Evolutionary conservation across 1,140 invertebrate species (phyloP).

Genomic region (Drosophila pruinosa): DNA sequence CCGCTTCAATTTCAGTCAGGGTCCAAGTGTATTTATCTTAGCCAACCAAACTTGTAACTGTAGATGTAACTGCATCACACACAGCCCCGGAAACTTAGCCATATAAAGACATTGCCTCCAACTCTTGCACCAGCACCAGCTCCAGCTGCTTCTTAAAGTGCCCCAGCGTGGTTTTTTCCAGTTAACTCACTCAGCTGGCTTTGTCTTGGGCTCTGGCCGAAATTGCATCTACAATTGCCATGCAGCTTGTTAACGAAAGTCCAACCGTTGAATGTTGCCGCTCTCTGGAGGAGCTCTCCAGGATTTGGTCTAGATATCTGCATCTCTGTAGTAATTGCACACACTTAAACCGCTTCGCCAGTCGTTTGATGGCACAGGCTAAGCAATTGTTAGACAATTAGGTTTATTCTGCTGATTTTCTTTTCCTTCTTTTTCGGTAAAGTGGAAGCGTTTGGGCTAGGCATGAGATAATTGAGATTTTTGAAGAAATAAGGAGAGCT

Average conservation of each 20-base stretch:
- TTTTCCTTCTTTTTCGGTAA: neutral
- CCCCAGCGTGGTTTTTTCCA: slow-evolving; percentile 4
- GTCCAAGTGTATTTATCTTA: slow-evolving; percentile 78
- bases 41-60: slow-evolving; percentile 60
- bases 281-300: neutral
- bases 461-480: slow-evolving; percentile 12
- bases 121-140: neutral
- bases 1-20: slow-evolving; percentile 63
- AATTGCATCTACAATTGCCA: slow-evolving; percentile 10
- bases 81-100: slow-evolving; percentile 47
- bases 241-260: slow-evolving; percentile 33
- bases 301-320: slow-evolving; percentile 43
- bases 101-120: slow-evolving; percentile 48
- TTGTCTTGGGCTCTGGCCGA: slow-evolving; percentile 18
- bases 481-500: neutral
- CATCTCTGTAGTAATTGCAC: slow-evolving; percentile 71
- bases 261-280: slow-evolving; percentile 16
- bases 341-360: slow-evolving; percentile 75
- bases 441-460: neutral
- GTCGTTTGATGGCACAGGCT: slow-evolving; percentile 52
- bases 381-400: slow-evolving; percentile 76
- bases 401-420: slow-evolving; percentile 36
- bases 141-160: slow-evolving; percentile 24
- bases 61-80: slow-evolving; percentile 56
- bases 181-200: slow-evolving; percentile 1